phyloP scores from a whole-genome alignment of 2,888 invertebrate genomes.

The Romanomermis culicivorax region DNA sequence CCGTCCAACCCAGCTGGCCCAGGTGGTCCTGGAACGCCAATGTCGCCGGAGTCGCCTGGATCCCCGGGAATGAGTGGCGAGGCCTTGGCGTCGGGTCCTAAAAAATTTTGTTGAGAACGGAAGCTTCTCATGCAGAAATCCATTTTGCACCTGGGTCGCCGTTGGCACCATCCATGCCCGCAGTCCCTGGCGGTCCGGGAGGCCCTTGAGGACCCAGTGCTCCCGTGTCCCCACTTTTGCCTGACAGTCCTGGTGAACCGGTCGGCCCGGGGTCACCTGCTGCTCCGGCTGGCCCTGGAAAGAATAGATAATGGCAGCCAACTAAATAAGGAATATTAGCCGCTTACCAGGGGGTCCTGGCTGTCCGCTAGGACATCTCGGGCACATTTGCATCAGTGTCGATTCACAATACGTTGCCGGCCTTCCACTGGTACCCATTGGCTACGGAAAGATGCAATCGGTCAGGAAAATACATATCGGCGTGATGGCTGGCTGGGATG shows the following conservation, averaged over 20 bases:
- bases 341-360: slow-evolving; percentile 6
- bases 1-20: slow-evolving; percentile 19
- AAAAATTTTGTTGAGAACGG: too few relatives aligned
- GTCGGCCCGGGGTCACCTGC: slow-evolving; percentile 3
- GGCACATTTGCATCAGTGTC: slow-evolving; percentile 4
- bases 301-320: too few relatives aligned
- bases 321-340: too few relatives aligned
- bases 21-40: slow-evolving; percentile 16
- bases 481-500: too few relatives aligned
- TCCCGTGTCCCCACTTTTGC: slow-evolving; percentile 7
- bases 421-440: not conserved
- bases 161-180: slow-evolving; percentile 7
- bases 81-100: slow-evolving; percentile 6
- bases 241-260: slow-evolving; percentile 6
- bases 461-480: too few relatives aligned
- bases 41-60: slow-evolving; percentile 13
- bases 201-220: slow-evolving; percentile 5
- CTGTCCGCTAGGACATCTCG: slow-evolving; percentile 4
- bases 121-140: not conserved
- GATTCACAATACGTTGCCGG: slow-evolving; percentile 2
- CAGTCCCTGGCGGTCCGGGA: slow-evolving; percentile 5
- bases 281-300: slow-evolving; percentile 5
- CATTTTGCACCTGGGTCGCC: slow-evolving; percentile 5
- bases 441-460: not conserved
- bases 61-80: slow-evolving; percentile 11